Percentiles rank a stretch among this genome's conserved stretches.
These are phyloP conservation scores for Ypsolopha scabrella DNA, from an alignment of 2,888 invertebrate genomes.

Conservation along the genomic window DNA sequence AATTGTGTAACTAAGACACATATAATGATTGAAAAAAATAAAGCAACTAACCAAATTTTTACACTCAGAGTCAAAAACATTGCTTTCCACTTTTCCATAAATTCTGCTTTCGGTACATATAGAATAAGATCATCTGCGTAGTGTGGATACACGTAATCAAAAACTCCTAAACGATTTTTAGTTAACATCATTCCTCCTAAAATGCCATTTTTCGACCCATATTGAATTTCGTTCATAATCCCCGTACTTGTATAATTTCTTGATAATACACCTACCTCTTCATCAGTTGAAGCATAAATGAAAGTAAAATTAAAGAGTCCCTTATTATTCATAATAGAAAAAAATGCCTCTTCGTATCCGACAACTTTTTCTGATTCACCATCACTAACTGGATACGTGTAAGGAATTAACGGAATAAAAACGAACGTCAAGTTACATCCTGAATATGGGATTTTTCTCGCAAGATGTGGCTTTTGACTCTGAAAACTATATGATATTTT, in stretches of 20 bases:
- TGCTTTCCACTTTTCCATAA: background rate
- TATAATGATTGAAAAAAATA: background rate
- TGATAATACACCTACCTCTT: background rate
- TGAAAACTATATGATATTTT: background rate
- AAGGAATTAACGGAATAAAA: background rate
- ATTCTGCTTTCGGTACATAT: background rate
- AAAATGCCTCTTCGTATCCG: background rate
- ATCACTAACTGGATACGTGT: background rate
- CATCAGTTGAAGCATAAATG: background rate
- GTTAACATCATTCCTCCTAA: background rate
- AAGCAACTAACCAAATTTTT: background rate
- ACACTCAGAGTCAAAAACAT: background rate
- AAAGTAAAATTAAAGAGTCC: background rate
- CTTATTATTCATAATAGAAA: background rate
- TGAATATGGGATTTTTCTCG: background rate
- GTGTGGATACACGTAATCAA: constrained; percentile 1
- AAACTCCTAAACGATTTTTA: background rate
- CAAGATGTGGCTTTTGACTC: background rate
- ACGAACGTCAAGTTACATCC: background rate
- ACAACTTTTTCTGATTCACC: background rate
- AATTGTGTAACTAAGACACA: background rate
- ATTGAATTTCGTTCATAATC: background rate
- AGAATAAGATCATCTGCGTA: background rate
- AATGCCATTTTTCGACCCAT: background rate
- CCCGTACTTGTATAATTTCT: background rate